These are phyloP conservation scores for Heterodera schachtii DNA, from an alignment of 1,140 invertebrate species.

Conservation along the genomic window DNA sequence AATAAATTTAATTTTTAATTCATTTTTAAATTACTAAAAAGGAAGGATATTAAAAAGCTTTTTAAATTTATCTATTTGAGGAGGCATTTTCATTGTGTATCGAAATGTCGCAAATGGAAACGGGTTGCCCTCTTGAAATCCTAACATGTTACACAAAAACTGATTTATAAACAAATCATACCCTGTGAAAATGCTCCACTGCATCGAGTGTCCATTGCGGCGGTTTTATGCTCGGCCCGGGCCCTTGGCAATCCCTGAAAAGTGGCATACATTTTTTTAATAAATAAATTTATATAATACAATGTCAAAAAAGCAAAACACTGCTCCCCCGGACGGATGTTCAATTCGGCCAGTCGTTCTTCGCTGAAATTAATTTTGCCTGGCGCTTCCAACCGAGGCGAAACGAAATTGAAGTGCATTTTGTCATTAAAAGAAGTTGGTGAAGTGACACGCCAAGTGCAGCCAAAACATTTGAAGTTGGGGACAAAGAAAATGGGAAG, in stretches of 20 bases:
- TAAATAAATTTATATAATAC: no score
- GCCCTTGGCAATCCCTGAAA: neutral
- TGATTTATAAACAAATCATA: neutral
- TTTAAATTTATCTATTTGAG: no score
- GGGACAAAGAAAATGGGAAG: neutral
- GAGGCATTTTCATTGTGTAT: no score
- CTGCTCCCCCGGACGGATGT: neutral
- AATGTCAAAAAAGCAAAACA: neutral
- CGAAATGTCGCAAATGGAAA: no score
- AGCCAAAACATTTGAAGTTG: neutral
- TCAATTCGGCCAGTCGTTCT: neutral
- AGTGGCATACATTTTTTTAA: neutral
- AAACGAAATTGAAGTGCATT: neutral
- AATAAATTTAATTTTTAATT: no score
- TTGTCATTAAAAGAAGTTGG: neutral
- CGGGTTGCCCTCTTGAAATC: no score
- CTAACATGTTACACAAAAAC: no score
- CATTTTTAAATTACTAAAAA: no score
- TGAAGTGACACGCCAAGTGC: neutral
- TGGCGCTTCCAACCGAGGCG: neutral
- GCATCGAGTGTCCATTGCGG: neutral
- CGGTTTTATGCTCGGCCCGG: neutral
- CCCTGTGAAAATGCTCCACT: neutral
- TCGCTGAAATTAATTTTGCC: neutral
- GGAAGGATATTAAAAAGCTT: no score